Conservation (phyloP, 1,140 invertebrate species). For the Berghia stephanieae region DNA sequence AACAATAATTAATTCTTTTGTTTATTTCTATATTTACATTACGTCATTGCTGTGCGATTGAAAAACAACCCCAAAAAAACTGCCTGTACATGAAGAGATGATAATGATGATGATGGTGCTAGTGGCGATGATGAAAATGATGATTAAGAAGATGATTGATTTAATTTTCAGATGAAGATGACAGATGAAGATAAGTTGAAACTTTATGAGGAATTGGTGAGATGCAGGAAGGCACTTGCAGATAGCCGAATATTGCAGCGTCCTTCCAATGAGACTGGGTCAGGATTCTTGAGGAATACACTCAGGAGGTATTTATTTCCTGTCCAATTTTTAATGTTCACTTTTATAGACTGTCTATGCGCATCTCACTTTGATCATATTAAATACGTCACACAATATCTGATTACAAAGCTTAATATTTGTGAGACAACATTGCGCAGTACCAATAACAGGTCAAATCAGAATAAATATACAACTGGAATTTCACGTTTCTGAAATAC, state of each 20-base stretch:
- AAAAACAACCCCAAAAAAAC: too few relatives aligned
- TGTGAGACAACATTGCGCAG: too few relatives aligned
- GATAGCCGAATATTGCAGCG: slow-evolving; percentile 84
- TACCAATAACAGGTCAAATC: too few relatives aligned
- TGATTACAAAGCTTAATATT: too few relatives aligned
- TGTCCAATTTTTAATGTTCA: too few relatives aligned
- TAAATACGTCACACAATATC: too few relatives aligned
- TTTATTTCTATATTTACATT: slow-evolving; percentile 1
- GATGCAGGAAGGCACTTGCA: slow-evolving; percentile 77
- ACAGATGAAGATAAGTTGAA: slow-evolving; percentile 85
- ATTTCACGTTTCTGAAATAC: too few relatives aligned
- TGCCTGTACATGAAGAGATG: not conserved
- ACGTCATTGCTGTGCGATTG: too few relatives aligned
- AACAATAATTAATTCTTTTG: not conserved
- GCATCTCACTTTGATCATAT: too few relatives aligned
- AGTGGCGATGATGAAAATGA: not conserved
- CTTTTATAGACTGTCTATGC: too few relatives aligned
- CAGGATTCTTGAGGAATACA: slow-evolving; percentile 87
- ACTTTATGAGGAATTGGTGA: slow-evolving; percentile 79
- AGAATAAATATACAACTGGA: too few relatives aligned
- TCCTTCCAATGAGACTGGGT: slow-evolving; percentile 78
- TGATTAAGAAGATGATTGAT: not conserved
- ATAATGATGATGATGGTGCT: not conserved
- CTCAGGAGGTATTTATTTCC: slow-evolving; percentile 74
- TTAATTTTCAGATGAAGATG: slow-evolving; percentile 70